Evolutionary conservation across 37 sponge, comb jelly and placozoan species (phyloP).

Genomic region (Amphimedon queenslandica): DNA sequence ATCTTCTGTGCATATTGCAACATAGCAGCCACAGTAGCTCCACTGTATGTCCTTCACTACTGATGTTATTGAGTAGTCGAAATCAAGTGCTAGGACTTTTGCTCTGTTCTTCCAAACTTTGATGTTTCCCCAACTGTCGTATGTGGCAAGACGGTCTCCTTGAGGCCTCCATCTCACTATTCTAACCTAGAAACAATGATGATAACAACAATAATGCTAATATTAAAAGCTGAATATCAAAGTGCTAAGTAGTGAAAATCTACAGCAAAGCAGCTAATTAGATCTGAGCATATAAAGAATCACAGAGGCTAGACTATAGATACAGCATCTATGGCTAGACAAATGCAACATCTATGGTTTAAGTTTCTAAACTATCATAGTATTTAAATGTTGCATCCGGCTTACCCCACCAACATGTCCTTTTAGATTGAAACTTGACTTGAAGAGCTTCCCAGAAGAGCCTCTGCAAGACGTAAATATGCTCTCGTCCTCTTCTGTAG

Average conservation of each 20-base stretch:
- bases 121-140: slow-evolving; percentile 44
- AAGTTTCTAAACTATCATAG: not conserved
- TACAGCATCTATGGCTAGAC: too few relatives aligned
- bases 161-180: slow-evolving; percentile 31
- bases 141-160: slow-evolving; percentile 29
- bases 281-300: not conserved
- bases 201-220: not conserved
- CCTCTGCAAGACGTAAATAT: not conserved
- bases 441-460: slow-evolving; percentile 6
- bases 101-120: slow-evolving; percentile 44
- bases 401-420: slow-evolving; percentile 43
- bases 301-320: too few relatives aligned
- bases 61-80: not conserved
- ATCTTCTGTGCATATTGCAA: slow-evolving; percentile 16
- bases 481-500: not conserved
- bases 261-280: not conserved
- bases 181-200: slow-evolving; percentile 20
- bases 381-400: not conserved
- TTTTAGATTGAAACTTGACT: slow-evolving; percentile 43
- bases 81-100: slow-evolving; percentile 29
- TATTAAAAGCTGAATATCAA: not conserved
- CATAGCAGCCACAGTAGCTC: slow-evolving; percentile 29
- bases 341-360: not conserved
- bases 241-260: not conserved
- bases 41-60: slow-evolving; percentile 43